Base-by-base conservation (phyloP, 2,888 invertebrate species). In the Eumacrocentrus americanus region DNA sequence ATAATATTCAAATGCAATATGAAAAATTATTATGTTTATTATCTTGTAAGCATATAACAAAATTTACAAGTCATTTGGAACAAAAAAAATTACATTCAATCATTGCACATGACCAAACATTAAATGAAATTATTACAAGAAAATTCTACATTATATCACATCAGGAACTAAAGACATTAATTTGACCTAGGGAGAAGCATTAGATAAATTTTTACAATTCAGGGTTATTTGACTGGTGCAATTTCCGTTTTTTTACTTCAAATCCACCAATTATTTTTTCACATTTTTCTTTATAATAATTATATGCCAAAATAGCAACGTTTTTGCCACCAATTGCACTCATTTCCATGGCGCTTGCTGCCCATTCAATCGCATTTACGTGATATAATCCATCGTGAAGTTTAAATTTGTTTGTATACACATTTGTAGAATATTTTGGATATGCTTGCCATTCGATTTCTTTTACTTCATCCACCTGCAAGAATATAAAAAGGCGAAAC, bases 261-360 rank as follows among this genome's bases (percentile, higher is more conserved):
- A 23, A 35, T 1, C 22, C 55, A 16, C 23, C 7, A 16, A 40
- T 23, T n/a, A n/a, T 9, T 37, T 25, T 29, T 29, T 50, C 22
- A 37, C 48, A 67, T 29, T 59, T 70, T 44, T 66, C n/a, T 34
- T 29, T 47, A 60, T 72, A 77, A 50, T 80, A 72, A 48, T 84
- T 82, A 63, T 80, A 75, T 0, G 84, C 82, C 44, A 88, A 75
- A 51, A 86, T 76, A 7, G 88, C 88, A 22, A 85, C 84, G 78
- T 89, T 89, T 71, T 83, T 82, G 2, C 83, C 88, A 40, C 83
- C 83, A 61, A 89, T 84, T 5, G 82, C 82, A 72, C 84, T 84
- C 87, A 88, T 89, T 80, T 89, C 89, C 84, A 89, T 88, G 0
- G 88, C 87, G 72, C 87, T 87, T 0, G 87, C 87, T 1, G 85